Base-by-base conservation (phyloP, 2,797 vertebrate genomes). In the Pteronotus mesoamericanus region DNA sequence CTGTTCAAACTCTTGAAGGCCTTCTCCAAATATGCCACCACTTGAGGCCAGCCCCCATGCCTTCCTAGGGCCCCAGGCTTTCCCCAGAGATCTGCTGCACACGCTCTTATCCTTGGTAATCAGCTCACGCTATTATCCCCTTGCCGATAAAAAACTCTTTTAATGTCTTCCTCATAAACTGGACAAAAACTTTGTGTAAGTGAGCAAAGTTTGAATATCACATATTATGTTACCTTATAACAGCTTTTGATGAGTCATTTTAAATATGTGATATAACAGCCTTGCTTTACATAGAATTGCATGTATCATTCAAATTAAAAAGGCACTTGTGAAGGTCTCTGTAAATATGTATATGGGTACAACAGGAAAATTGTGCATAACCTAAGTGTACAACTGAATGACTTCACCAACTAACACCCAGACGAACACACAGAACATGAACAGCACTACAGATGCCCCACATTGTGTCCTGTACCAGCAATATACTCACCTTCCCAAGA, bases 251-350 rank as follows among this genome's bases (percentile, higher is more conserved):
- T 72, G 6, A 79, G 6, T 78, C 9, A 21, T 79, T 79, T 92
- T 59, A 55, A 61, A 48, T 80, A 77, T 26, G 11, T 55, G 5
- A 4, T 59, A 8, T 16, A 39, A n/a, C 12, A 87, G 1, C 1
- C 24, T 82, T 84, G 46, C 0, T 9, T 68, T 77, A 32, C 2
- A 71, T 55, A 29, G 8, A 93, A 42, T 75, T 79, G 0, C 19
- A 22, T n/a, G 11, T 44, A 29, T 42, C 77, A 80, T 69, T 80
- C 39, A 84, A 80, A 69, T n/a, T 75, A 39, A 84, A 83, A 94
- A 77, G 53, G 0, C 22, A 39, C 64, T 88, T 82, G 22, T 66
- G 18, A 78, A 59, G 10, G 11, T 4, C 37, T 42, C 14, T 91
- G n/a, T 19, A 10, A 37, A 12, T 69, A 26, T 71, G 8, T 59